phyloP scores from a whole-genome alignment of 2,888 invertebrate species.

The Gymnoscelis rufifasciata region DNA sequence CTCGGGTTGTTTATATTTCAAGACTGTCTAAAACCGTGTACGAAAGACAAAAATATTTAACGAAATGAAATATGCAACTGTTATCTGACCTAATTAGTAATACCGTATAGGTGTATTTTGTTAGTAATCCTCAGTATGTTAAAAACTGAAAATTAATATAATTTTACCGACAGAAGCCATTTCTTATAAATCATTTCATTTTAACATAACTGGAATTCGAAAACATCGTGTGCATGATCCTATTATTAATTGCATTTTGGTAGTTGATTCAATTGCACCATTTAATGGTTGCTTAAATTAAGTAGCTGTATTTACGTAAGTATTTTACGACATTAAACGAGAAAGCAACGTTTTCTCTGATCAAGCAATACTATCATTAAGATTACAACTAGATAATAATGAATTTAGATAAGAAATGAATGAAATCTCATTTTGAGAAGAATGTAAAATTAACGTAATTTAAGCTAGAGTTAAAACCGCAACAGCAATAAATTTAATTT shows the following conservation, averaged over 20 bases:
- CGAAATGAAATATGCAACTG: too few species aligned
- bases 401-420: conserved; percentile 58
- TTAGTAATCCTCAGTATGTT: too few species aligned
- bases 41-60: too few species aligned
- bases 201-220: too few species aligned
- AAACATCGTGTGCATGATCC: not conserved
- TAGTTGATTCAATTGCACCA: conserved; percentile 45
- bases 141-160: too few species aligned
- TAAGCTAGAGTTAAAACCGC: conserved; percentile 49
- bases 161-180: too few species aligned
- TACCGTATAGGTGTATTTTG: too few species aligned
- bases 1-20: too few species aligned
- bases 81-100: too few species aligned
- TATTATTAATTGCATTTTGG: conserved; percentile 8
- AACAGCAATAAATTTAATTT: conserved; percentile 78
- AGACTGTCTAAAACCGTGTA: too few species aligned
- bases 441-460: conserved; percentile 65
- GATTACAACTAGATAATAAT: conserved; percentile 58
- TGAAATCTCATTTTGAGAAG: conserved; percentile 76
- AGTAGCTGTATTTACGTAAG: conserved; percentile 38
- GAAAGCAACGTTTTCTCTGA: conserved; percentile 69
- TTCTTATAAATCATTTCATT: too few species aligned
- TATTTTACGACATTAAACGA: conserved; percentile 57
- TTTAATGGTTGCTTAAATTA: conserved; percentile 62
- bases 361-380: conserved; percentile 75